Evolutionary conservation across 2,888 invertebrate species (phyloP).

Genomic region (Hofmannophila pseudospretella): DNA sequence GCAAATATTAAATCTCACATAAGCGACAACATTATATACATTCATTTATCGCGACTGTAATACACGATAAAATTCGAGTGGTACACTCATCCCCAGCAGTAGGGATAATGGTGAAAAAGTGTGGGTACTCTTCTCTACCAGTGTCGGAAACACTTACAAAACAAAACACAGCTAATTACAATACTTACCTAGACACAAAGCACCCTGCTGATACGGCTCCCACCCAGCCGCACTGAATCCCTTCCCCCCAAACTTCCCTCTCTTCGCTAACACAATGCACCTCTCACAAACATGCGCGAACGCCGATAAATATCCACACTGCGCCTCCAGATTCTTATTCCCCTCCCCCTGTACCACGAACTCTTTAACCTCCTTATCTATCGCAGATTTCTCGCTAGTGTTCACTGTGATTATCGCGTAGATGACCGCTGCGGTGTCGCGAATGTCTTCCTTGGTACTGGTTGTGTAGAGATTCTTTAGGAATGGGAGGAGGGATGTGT

Average conservation of each 20-base stretch:
- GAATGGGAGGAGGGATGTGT: conserved; percentile 81
- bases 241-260: conserved; percentile 59
- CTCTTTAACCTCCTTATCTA: conserved; percentile 72
- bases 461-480: conserved; percentile 81
- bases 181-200: conserved; percentile 76
- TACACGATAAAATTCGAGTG: too few relatives aligned
- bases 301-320: conserved; percentile 87
- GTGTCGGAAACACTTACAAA: too few relatives aligned
- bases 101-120: too few relatives aligned
- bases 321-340: conserved; percentile 82
- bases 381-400: conserved; percentile 69
- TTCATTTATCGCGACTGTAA: too few relatives aligned
- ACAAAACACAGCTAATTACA: background rate
- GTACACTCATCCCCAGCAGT: too few relatives aligned
- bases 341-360: conserved; percentile 70
- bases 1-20: too few relatives aligned
- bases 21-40: too few relatives aligned
- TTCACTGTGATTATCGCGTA: conserved; percentile 84
- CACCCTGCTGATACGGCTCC: conserved; percentile 78
- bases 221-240: conserved; percentile 69
- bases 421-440: conserved; percentile 84
- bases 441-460: conserved; percentile 84
- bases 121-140: too few relatives aligned
- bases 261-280: conserved; percentile 74
- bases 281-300: conserved; percentile 84